phyloP scores from a whole-genome alignment of 2,113 vertebrate species.

The Triplophysa dalaica region DNA sequence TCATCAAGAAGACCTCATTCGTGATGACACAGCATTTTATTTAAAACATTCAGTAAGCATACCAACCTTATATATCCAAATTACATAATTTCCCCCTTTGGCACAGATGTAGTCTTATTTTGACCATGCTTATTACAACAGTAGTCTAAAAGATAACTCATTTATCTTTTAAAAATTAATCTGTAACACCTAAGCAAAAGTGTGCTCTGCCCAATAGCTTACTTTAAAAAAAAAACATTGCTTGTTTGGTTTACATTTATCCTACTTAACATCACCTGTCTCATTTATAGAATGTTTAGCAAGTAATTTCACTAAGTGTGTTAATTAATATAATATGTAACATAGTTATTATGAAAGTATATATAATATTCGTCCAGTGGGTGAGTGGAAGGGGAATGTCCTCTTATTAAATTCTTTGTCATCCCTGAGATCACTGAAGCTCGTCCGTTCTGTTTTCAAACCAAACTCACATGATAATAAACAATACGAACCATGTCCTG shows the following conservation, averaged over 20 bases:
- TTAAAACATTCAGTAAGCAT: neutral
- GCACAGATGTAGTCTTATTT: neutral
- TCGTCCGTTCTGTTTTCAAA: slow-evolving; percentile 38
- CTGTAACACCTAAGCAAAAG: too few species aligned
- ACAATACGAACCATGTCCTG: neutral
- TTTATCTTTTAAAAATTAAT: too few species aligned
- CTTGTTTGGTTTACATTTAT: too few species aligned
- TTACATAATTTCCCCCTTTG: too few species aligned
- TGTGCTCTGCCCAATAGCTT: too few species aligned
- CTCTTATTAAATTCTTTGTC: slow-evolving; percentile 60
- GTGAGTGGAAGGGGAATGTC: slow-evolving; percentile 54
- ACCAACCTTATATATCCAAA: neutral
- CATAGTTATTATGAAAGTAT: too few species aligned
- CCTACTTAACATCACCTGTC: too few species aligned
- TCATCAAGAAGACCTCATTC: neutral
- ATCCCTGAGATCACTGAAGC: slow-evolving; percentile 50
- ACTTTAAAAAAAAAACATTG: too few species aligned
- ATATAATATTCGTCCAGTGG: neutral
- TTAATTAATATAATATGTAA: too few species aligned
- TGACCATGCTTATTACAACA: neutral
- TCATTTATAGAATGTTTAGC: too few species aligned
- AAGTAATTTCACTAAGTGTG: too few species aligned
- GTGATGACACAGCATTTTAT: slow-evolving; percentile 49
- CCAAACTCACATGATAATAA: neutral
- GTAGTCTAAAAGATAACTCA: too few species aligned